phyloP scores from a whole-genome alignment of 2,797 vertebrate species.

The Mycteria americana region DNA sequence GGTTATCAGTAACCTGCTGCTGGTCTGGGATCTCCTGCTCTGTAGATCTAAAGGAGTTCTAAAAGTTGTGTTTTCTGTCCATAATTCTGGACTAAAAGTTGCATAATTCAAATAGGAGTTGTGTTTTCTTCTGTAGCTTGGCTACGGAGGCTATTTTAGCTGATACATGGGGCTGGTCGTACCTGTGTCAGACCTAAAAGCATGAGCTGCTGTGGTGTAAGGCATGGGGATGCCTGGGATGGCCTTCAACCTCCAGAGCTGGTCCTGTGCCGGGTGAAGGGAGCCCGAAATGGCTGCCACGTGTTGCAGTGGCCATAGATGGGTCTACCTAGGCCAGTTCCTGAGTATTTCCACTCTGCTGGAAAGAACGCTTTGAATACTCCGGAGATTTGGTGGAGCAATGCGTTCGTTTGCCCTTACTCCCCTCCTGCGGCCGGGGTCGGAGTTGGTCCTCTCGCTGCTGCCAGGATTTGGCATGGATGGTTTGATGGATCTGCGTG shows the following conservation, averaged over 20 bases:
- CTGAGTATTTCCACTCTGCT: not conserved
- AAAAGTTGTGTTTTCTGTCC: not conserved
- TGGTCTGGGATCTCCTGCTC: not conserved
- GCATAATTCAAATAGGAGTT: not conserved
- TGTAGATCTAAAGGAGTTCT: not conserved
- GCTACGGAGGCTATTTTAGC: not conserved
- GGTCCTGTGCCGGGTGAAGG: not conserved
- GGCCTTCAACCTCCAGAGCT: not conserved
- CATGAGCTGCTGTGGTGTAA: not conserved
- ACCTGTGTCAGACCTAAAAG: not conserved
- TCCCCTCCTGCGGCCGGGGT: not conserved
- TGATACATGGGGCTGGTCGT: accelerated
- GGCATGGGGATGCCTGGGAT: not conserved
- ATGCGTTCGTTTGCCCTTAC: not conserved
- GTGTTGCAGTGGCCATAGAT: not conserved
- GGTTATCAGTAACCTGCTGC: too few species aligned
- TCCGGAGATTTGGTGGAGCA: not conserved
- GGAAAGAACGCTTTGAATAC: not conserved
- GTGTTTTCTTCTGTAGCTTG: not conserved
- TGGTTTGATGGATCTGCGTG: not conserved
- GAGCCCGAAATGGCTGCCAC: not conserved
- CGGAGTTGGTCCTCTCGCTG: not conserved
- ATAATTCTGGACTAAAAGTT: not conserved
- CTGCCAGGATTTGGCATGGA: not conserved
- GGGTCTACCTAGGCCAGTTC: not conserved